phyloP scores from a whole-genome alignment of 2,888 invertebrate species.

The Spatulosminthurus flaviceps region DNA sequence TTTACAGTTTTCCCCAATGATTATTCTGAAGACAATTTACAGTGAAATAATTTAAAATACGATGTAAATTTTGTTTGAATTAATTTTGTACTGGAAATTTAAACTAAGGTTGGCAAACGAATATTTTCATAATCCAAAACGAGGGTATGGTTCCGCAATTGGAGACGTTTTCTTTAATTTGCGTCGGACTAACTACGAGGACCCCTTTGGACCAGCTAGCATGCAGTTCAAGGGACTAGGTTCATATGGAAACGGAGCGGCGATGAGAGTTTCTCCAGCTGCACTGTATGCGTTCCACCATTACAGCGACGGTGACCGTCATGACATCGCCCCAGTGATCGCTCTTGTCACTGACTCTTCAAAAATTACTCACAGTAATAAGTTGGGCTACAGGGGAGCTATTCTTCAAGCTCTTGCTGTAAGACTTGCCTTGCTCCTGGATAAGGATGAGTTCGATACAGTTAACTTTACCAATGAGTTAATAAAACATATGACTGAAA shows the following conservation, averaged over 20 bases:
- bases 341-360: slow-evolving; percentile 69
- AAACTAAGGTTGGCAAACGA: slow-evolving; percentile 70
- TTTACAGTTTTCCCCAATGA: no score
- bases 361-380: slow-evolving; percentile 72
- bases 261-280: slow-evolving; percentile 77
- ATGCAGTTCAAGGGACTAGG: slow-evolving; percentile 76
- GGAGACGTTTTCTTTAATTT: slow-evolving; percentile 70
- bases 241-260: slow-evolving; percentile 81
- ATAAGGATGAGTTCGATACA: slow-evolving; percentile 65
- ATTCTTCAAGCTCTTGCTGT: slow-evolving; percentile 65
- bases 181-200: slow-evolving; percentile 69
- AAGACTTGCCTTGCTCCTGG: slow-evolving; percentile 63
- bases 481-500: slow-evolving; percentile 69
- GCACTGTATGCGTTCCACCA: slow-evolving; percentile 70
- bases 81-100: no score
- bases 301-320: slow-evolving; percentile 66
- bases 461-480: slow-evolving; percentile 69
- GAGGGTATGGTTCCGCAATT: slow-evolving; percentile 76
- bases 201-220: slow-evolving; percentile 73
- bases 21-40: no score
- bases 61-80: no score
- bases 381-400: slow-evolving; percentile 65
- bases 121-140: slow-evolving; percentile 72
- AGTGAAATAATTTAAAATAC: no score
- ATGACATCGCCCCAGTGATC: slow-evolving; percentile 66